These are phyloP conservation scores for Alviniconcha marisindica DNA, from an alignment of 1,140 invertebrate species.

Conservation along the genomic window DNA sequence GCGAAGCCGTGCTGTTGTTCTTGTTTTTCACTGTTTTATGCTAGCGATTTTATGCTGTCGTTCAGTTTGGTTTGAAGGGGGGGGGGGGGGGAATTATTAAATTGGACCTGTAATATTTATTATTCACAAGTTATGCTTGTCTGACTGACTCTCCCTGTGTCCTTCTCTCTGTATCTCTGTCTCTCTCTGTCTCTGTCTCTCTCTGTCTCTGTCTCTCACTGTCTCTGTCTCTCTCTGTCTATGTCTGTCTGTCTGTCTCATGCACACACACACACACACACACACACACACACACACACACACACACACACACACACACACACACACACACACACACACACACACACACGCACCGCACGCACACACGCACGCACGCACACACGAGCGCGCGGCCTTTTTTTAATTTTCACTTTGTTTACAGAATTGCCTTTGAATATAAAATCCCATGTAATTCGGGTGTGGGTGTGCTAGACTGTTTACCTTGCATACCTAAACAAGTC, in stretches of 20 bases:
- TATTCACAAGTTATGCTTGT: not conserved
- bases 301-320: not conserved
- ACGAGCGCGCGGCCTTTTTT: too few relatives aligned
- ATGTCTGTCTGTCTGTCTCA: not conserved
- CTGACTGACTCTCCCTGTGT: not conserved
- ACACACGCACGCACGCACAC: too few relatives aligned
- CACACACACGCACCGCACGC: not conserved
- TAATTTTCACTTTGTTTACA: too few relatives aligned
- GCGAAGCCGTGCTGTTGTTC: too few relatives aligned
- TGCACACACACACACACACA: not conserved
- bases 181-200: not conserved
- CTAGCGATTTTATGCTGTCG: too few relatives aligned
- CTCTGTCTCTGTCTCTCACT: not conserved
- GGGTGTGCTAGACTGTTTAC: too few relatives aligned
- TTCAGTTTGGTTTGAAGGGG: too few relatives aligned
- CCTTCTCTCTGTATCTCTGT: not conserved
- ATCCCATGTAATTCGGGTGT: too few relatives aligned
- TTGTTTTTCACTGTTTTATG: not conserved
- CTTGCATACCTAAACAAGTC: too few relatives aligned
- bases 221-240: not conserved
- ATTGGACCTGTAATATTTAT: not conserved
- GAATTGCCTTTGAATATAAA: too few relatives aligned
- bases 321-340: not conserved
- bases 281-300: not conserved
- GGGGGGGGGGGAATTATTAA: too few relatives aligned